Base-by-base conservation (phyloP, 2,113 vertebrate genomes). In the Callipepla squamata region DNA sequence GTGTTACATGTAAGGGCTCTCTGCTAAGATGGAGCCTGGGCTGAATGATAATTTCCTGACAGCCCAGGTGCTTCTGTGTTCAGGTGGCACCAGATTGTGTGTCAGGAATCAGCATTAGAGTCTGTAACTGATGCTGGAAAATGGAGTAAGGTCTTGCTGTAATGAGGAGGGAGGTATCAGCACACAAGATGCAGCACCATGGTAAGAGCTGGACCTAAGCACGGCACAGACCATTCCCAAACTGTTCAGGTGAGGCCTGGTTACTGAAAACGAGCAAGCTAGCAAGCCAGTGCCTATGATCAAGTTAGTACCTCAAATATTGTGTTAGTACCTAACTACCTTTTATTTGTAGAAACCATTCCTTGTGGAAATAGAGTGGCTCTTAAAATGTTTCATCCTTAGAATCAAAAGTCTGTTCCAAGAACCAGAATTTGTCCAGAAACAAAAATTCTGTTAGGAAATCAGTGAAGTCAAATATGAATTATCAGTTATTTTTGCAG, bases 131-230 rank as follows among this genome's bases (percentile, higher is more conserved):
- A 22, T 0, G 0, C 68, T 86, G 63, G n/a, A 32, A 66, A 11
- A 67, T 75, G 17, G 4, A 74, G 48, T 21, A n/a, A 67, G 28
- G 26, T 76, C 23, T 19, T 68, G 1, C 13, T 26, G 50, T 59
- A 42, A 58, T 81, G 50, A 84, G 55, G 42, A 22, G 42, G 47
- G 66, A 50, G 57, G 26, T 4, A 42, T 13, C 13, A 36, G 84
- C 63, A 80, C 53, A 50, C 19, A 16, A 55, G 34, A 8, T 15
- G 30, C 1, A 3, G 42, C 0, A 0, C 62, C 22, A 16, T 42
- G 51, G 23, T 57, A 53, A 44, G 36, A 86, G 30, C 59, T 62
- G 81, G 23, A 59, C 15, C 5, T 80, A n/a, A 81, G 47, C 45
- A 53, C 32, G 53, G 18, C 4, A 7, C 5, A 55, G 66, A 50